Percentiles rank a stretch among this genome's conserved stretches.
Conservation (phyloP, 2,797 vertebrate genomes). For the Epinephelus malabaricus region DNA sequence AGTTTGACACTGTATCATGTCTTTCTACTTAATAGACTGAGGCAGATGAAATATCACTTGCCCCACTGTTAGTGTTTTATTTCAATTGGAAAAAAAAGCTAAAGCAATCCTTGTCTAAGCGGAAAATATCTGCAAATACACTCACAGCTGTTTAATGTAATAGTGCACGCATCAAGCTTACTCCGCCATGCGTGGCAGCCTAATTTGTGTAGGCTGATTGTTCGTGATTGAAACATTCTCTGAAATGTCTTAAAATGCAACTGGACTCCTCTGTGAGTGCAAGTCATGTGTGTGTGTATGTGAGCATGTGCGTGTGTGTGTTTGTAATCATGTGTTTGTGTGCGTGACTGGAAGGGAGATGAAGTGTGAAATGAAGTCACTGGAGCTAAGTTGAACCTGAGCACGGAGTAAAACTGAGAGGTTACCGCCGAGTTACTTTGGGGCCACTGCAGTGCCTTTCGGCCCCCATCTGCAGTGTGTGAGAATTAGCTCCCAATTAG, state of each 20-base stretch:
- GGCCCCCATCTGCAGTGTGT: slow-evolving; percentile 37
- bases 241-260: slow-evolving; percentile 32
- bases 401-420: slow-evolving; percentile 39
- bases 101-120: slow-evolving; percentile 24
- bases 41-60: slow-evolving; percentile 34
- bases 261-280: no score
- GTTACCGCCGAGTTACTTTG: slow-evolving; percentile 38
- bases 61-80: slow-evolving; percentile 39
- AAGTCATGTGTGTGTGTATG: not conserved
- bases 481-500: slow-evolving; percentile 65
- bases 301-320: slow-evolving; percentile 1
- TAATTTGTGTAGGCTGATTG: slow-evolving; percentile 71
- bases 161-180: slow-evolving; percentile 57
- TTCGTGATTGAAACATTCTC: slow-evolving; percentile 4
- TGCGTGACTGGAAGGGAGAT: slow-evolving; percentile 54
- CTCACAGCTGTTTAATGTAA: slow-evolving; percentile 75
- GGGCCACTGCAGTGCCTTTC: slow-evolving; percentile 32
- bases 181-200: slow-evolving; percentile 46
- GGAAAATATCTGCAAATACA: slow-evolving; percentile 58
- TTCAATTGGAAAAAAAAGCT: slow-evolving; percentile 30
- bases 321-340: slow-evolving; percentile 7
- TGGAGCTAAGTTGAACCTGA: slow-evolving; percentile 56
- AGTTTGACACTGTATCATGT: slow-evolving; percentile 44
- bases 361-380: slow-evolving; percentile 74
- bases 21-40: slow-evolving; percentile 18